Evolutionary conservation across 2,113 vertebrate genomes (phyloP).

Genomic region (Fregetta grallaria): DNA sequence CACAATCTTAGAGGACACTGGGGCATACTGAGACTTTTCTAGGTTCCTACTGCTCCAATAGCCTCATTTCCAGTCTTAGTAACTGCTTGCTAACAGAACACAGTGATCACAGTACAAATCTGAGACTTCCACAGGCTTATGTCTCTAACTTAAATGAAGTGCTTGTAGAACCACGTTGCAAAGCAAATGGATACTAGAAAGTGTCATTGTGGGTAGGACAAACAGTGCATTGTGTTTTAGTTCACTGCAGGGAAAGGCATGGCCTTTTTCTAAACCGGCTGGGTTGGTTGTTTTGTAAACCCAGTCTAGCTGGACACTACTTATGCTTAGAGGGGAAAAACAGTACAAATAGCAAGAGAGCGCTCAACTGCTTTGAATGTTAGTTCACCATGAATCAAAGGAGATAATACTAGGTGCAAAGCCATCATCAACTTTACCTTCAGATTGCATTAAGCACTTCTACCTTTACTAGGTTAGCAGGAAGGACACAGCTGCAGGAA

Average conservation of each 20-base stretch:
- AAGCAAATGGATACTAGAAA: neutral
- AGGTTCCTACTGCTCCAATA: neutral
- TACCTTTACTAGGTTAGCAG: neutral
- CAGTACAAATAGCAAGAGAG: neutral
- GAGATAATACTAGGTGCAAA: neutral
- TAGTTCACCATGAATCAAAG: neutral
- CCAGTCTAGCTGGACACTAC: neutral
- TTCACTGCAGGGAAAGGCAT: neutral
- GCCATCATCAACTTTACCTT: neutral
- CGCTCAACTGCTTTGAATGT: neutral
- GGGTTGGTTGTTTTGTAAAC: neutral
- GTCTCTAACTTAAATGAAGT: neutral
- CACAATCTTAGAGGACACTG: neutral
- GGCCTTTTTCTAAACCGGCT: neutral
- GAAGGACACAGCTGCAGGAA: neutral
- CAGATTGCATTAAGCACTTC: neutral
- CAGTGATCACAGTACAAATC: neutral
- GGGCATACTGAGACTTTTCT: neutral
- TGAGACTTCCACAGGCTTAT: neutral
- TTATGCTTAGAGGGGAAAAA: neutral
- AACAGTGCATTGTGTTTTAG: neutral
- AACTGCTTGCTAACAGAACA: neutral
- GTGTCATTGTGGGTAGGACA: neutral
- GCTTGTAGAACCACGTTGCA: neutral
- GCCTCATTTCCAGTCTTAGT: neutral